Percentiles rank a stretch among this genome's conserved stretches.
These are phyloP conservation scores for Dinoponera quadriceps DNA, from an alignment of 1,140 invertebrate genomes.

Conservation along the genomic window DNA sequence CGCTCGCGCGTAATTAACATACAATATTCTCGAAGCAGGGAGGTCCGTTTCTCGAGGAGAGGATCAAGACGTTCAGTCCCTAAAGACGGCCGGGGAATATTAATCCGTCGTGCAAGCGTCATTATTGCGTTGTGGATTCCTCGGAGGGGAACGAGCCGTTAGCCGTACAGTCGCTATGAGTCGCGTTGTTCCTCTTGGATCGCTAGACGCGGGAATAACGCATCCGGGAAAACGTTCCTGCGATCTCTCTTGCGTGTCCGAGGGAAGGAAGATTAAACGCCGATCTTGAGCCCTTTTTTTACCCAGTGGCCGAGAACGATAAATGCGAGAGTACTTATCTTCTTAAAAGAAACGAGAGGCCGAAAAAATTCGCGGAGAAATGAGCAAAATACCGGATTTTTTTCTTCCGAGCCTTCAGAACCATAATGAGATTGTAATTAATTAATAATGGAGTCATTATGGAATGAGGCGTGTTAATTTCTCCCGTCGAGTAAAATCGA, in stretches of 20 bases:
- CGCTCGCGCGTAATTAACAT: slow-evolving; percentile 48
- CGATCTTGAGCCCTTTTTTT: too few species aligned
- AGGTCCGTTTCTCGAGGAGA: slow-evolving; percentile 14
- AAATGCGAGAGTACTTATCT: too few species aligned
- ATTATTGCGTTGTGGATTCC: not conserved
- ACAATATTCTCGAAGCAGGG: slow-evolving; percentile 42
- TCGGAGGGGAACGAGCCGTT: not conserved
- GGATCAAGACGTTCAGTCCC: slow-evolving; percentile 38
- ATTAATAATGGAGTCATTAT: too few species aligned
- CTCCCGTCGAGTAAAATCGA: too few species aligned
- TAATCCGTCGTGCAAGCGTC: slow-evolving; percentile 31
- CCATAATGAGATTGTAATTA: too few species aligned
- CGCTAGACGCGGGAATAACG: not conserved
- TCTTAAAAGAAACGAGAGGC: too few species aligned
- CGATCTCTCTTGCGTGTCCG: not conserved
- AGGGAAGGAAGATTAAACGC: not conserved
- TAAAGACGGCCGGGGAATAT: slow-evolving; percentile 5
- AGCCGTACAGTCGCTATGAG: not conserved
- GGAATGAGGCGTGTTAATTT: too few species aligned
- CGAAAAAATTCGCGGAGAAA: too few species aligned
- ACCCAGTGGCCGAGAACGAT: too few species aligned
- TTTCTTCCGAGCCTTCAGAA: too few species aligned
- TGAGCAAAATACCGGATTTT: too few species aligned
- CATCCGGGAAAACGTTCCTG: not conserved
- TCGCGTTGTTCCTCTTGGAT: not conserved